phyloP scores from a whole-genome alignment of 2,888 invertebrate species.

The Erannis defoliaria region DNA sequence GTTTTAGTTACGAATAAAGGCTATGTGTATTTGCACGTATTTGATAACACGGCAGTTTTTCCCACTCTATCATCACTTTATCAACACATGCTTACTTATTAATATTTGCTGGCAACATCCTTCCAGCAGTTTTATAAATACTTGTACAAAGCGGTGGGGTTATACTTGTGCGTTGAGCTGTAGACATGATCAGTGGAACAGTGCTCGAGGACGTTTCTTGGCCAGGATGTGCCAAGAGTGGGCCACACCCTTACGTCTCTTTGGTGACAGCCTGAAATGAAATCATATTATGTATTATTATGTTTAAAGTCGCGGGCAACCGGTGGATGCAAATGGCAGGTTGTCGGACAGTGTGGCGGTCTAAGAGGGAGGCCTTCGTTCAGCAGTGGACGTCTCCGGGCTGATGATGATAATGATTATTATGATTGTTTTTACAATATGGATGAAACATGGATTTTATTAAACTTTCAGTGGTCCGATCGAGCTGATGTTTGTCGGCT shows the following conservation, averaged over 20 bases:
- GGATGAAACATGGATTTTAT: too few relatives aligned
- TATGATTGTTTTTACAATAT: too few relatives aligned
- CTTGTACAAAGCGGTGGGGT: slow-evolving; percentile 71
- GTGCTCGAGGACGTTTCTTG: slow-evolving; percentile 77
- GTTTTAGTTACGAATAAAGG: too few relatives aligned
- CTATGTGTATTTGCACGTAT: too few relatives aligned
- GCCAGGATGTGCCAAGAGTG: slow-evolving; percentile 79
- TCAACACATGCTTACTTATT: neutral
- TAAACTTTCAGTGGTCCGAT: too few relatives aligned
- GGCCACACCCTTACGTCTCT: slow-evolving; percentile 74
- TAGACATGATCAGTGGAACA: slow-evolving; percentile 66
- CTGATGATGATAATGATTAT: too few relatives aligned
- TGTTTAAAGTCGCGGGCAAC: too few relatives aligned
- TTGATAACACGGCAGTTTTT: neutral
- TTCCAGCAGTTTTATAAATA: slow-evolving; percentile 40
- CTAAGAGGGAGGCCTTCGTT: too few relatives aligned
- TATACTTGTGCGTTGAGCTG: slow-evolving; percentile 53
- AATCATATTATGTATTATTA: neutral
- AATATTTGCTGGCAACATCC: neutral
- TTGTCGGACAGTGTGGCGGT: too few relatives aligned
- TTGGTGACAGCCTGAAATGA: slow-evolving; percentile 75
- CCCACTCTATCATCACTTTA: slow-evolving; percentile 1
- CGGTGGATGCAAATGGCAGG: too few relatives aligned
- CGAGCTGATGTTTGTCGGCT: too few relatives aligned
- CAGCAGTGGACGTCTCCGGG: too few relatives aligned